Evolutionary conservation across 2,113 vertebrate genomes (phyloP), one percentile per base, ranked within the genome.

Genomic region (Datnioides undecimradiatus): DNA sequence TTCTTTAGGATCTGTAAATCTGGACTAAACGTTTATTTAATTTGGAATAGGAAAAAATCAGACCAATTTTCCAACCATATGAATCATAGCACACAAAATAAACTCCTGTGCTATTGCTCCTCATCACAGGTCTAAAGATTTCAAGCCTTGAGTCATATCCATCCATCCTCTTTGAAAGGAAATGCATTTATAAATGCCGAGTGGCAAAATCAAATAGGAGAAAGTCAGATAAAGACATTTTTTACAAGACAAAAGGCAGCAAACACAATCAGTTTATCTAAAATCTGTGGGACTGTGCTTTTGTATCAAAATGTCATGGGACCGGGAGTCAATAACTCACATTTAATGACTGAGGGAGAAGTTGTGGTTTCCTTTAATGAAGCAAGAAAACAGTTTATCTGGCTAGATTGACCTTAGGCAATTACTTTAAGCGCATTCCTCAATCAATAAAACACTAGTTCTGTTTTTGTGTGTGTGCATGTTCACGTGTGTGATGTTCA

Each of bases 311-410:
- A 91, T 92, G 90, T 91, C 90, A 91, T 48, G 71, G 82, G 79
- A 80, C 76, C 34, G 14, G 8, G 55, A 84, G 91, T 91, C 89
- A 87, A 91, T 93, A 84, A 90, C 66, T 91, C 83, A 76, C 70
- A 74, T 54, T 87, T 85, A 93, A 89, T 86, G 80, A 91, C 84
- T 78, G 49, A 73, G 75, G 55, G 68, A 91, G 88, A 86, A 89
- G 86, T 91, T 88, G 85, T 81, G 82, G 76, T 91, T 85, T 84
- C 76, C 80, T 89, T 89, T 90, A 91, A 90, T 84, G 83, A 88
- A 90, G 82, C 85, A 91, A 80, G 83, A 92, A 89, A 92, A 87
- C 85, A 83, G 89, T 93, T 93, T 88, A 90, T 91, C 84, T 91
- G 76, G 87, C 74, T 57, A 51, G 82, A 87, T 83, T 93, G 89